phyloP scores from a whole-genome alignment of 2,888 invertebrate genomes.

The Acrobasis consociella region DNA sequence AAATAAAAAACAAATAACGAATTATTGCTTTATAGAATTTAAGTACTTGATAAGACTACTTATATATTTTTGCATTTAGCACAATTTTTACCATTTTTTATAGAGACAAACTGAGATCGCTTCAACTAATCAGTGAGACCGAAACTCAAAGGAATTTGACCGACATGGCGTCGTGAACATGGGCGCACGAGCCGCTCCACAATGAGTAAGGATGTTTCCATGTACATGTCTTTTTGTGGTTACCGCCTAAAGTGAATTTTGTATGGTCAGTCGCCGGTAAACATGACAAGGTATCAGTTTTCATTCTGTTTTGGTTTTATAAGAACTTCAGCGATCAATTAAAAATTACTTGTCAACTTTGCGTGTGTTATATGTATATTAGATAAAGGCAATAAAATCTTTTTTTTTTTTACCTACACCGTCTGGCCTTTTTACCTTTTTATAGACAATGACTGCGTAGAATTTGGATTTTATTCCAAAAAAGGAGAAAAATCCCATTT shows the following conservation, averaged over 20 bases:
- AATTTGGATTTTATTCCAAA: too few relatives aligned
- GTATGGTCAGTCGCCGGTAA: background rate
- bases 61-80: background rate
- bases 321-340: background rate
- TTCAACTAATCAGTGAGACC: conserved; percentile 1
- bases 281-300: background rate
- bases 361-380: too few relatives aligned
- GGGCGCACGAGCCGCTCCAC: conserved; percentile 33
- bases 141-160: conserved; percentile 37
- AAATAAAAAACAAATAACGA: too few relatives aligned
- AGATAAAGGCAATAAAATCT: too few relatives aligned
- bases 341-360: too few relatives aligned
- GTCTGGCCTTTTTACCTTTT: too few relatives aligned
- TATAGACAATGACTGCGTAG: too few relatives aligned
- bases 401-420: too few relatives aligned
- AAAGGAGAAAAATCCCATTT: too few relatives aligned
- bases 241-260: conserved; percentile 5
- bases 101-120: background rate
- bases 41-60: too few relatives aligned
- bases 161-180: conserved; percentile 41
- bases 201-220: conserved; percentile 29
- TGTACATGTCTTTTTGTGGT: conserved; percentile 16
- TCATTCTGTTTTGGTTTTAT: background rate
- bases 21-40: too few relatives aligned
- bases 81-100: background rate